Evolutionary conservation across 2,113 vertebrate species (phyloP), one percentile per base, ranked within the genome.

Genomic region (Haemorhous mexicanus): DNA sequence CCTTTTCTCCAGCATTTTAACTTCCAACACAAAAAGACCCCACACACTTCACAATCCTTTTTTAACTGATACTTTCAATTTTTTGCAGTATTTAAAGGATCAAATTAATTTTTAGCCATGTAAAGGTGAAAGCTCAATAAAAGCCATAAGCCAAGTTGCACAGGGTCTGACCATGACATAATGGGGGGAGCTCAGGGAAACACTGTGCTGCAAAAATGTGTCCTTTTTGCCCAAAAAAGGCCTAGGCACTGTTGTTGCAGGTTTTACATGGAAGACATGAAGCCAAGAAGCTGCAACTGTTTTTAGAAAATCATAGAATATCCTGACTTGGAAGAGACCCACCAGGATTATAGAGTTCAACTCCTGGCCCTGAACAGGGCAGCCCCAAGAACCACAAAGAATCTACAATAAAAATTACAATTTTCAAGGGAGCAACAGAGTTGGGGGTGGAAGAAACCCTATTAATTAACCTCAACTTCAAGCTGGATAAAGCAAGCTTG

Each of bases 101-200:
- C 32, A 75, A 43, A 55, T 55, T 70, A 1, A 47, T 41, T 81
- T 86, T 82, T 50, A 75, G 14, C 26, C 15, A 47, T 23, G 35
- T 11, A 32, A 17, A 70, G 21, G 19, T 72, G 30, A 58, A 55
- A 94, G 15, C 22, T 81, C 37, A 33, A 0, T 30, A 58, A 37
- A 10, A 74, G 4, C 19, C 16, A 32, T 13, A 56, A 76, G 27
- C 32, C 46, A 91, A 67, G 16, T 30, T 72, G 33, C 16, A 22
- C 0, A 0, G 10, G 5, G 4, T 58, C 35, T 77, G 53, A 67
- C 15, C 30, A 41, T 46, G 26, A 47, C 0, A 1, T 19, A 41
- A 28, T 0, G 1, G 14, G 23, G 13, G 61, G 12, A 35, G 13
- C 49, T 62, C 32, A 64, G 61, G 77, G 32, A 56, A 86, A 55